Percentiles rank a stretch among this genome's conserved stretches.
Conservation (phyloP, 2,888 invertebrate species). For the Eupeodes latifasciatus region DNA sequence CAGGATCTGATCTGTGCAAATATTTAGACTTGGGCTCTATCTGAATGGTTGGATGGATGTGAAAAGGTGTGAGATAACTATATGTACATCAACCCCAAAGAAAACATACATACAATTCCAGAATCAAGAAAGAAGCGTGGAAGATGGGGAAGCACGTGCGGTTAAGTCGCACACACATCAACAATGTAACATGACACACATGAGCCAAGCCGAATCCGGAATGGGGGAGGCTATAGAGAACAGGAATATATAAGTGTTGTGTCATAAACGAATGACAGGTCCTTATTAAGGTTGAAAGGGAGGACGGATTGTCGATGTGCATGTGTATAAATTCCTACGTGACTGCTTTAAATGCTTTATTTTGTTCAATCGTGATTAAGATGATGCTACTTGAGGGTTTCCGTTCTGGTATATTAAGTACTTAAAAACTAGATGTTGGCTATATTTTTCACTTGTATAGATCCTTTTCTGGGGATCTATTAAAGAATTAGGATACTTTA, state of each 20-base stretch:
- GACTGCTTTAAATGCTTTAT: slow-evolving; percentile 59
- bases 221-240: slow-evolving; percentile 37
- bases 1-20: slow-evolving; percentile 69
- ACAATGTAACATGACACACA: slow-evolving; percentile 40
- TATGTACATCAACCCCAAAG: slow-evolving; percentile 12
- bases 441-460: not conserved
- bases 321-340: slow-evolving; percentile 38
- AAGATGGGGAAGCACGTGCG: slow-evolving; percentile 69
- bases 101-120: not conserved
- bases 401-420: slow-evolving; percentile 62
- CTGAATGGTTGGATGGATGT: slow-evolving; percentile 34
- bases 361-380: slow-evolving; percentile 70
- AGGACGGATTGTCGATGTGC: slow-evolving; percentile 4
- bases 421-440: slow-evolving; percentile 25
- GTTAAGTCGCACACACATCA: slow-evolving; percentile 25
- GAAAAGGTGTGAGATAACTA: slow-evolving; percentile 36
- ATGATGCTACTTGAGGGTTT: slow-evolving; percentile 70
- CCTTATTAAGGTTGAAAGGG: slow-evolving; percentile 28
- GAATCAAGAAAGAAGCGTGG: not conserved
- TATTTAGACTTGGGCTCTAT: slow-evolving; percentile 67
- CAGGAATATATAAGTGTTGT: slow-evolving; percentile 55
- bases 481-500: slow-evolving; percentile 72
- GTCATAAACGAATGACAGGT: slow-evolving; percentile 65
- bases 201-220: slow-evolving; percentile 39
- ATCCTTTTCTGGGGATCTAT: slow-evolving; percentile 6